phyloP scores from a whole-genome alignment of 2,797 vertebrate genomes.

The Characodon lateralis region DNA sequence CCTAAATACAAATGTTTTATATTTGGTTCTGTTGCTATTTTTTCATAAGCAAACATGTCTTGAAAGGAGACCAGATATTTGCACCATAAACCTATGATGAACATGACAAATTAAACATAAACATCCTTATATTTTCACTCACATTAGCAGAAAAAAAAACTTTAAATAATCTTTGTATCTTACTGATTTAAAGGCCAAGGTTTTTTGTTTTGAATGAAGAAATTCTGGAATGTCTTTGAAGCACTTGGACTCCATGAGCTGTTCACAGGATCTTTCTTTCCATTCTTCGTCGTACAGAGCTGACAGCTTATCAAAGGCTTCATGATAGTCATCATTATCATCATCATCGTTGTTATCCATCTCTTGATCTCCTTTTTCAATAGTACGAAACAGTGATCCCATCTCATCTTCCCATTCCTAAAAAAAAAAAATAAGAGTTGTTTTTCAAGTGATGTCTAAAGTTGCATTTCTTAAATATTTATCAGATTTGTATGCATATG shows the following conservation, averaged over 20 bases:
- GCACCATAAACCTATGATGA: no score
- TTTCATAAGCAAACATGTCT: no score
- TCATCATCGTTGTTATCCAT: not conserved
- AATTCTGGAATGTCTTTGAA: conserved; percentile 49
- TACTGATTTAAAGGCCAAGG: conserved; percentile 31
- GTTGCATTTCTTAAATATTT: not conserved
- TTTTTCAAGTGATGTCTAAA: not conserved
- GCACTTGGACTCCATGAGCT: conserved; percentile 22
- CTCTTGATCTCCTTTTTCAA: not conserved
- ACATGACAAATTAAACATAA: no score
- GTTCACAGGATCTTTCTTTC: not conserved
- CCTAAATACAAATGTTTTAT: no score
- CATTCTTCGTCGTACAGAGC: conserved; percentile 54
- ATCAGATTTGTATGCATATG: not conserved
- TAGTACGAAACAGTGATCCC: not conserved
- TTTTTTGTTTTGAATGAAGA: not conserved
- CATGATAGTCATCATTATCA: not conserved
- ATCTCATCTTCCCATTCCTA: conserved; percentile 59
- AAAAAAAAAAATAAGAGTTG: not conserved
- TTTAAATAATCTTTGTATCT: conserved; percentile 5
- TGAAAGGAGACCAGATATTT: no score
- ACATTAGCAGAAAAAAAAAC: no score
- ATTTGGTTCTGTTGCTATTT: no score
- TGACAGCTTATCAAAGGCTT: conserved; percentile 32
- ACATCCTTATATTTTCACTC: no score